Evolutionary conservation across 2,888 invertebrate genomes (phyloP).

Genomic region (Eremobia ochroleuca): DNA sequence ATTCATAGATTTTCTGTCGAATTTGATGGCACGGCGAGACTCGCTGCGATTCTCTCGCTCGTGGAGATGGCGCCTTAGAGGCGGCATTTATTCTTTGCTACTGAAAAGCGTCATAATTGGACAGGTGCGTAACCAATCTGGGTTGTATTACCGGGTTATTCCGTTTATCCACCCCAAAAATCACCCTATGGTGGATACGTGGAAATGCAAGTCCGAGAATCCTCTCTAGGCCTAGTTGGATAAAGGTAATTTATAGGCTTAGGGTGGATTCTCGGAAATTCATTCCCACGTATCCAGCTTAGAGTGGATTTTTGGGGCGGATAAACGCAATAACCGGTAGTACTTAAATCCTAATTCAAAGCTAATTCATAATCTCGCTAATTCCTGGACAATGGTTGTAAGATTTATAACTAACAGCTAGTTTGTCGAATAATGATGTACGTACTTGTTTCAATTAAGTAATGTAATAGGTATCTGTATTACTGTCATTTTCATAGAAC

Average conservation of each 20-base stretch:
- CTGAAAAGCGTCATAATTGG: neutral
- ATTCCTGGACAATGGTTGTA: neutral
- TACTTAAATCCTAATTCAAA: neutral
- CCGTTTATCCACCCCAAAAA: neutral
- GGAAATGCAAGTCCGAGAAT: neutral
- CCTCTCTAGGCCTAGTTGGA: neutral
- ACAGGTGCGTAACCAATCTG: too few species aligned
- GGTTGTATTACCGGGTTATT: neutral
- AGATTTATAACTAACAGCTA: neutral
- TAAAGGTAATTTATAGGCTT: too few species aligned
- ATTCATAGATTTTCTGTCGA: too few species aligned
- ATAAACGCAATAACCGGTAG: too few species aligned
- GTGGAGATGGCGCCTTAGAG: too few species aligned
- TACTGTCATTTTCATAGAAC: neutral
- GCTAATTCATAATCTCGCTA: neutral
- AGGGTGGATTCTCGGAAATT: too few species aligned
- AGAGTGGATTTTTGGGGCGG: too few species aligned
- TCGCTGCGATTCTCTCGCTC: too few species aligned
- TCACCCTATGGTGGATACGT: neutral
- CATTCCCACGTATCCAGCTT: too few species aligned
- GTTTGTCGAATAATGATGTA: neutral
- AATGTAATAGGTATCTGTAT: neutral
- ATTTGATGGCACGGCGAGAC: too few species aligned
- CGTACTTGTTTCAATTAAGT: neutral
- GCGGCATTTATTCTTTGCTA: slow-evolving; percentile 37